Evolutionary conservation across 2,797 vertebrate genomes (phyloP).

Genomic region (Sus cebifrons): DNA sequence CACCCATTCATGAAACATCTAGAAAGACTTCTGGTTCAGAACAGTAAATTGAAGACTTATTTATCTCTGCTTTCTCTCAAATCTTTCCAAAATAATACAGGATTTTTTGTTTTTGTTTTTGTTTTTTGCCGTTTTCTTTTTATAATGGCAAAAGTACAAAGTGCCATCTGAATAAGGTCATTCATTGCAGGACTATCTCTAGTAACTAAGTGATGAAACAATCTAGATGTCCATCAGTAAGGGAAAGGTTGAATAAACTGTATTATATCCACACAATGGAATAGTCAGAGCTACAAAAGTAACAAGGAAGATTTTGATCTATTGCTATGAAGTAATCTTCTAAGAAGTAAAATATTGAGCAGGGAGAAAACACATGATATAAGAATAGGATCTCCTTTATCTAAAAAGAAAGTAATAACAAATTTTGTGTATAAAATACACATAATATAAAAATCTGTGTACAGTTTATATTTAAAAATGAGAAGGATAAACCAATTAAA

Average conservation of each 20-base stretch:
- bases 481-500: not conserved
- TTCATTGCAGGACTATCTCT: not conserved
- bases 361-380: not conserved
- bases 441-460: not conserved
- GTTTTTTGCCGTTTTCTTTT: not conserved
- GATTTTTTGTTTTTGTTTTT: too few relatives aligned
- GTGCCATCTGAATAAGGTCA: not conserved
- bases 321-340: not conserved
- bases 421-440: too few relatives aligned
- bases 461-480: not conserved
- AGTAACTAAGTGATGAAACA: not conserved
- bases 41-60: too few relatives aligned
- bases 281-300: not conserved
- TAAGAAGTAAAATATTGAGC: not conserved
- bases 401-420: not conserved
- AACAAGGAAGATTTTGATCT: not conserved
- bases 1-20: too few relatives aligned
- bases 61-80: too few relatives aligned
- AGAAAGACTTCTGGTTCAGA: too few relatives aligned
- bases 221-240: not conserved
- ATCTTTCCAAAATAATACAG: too few relatives aligned
- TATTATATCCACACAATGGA: not conserved
- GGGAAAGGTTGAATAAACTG: not conserved
- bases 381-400: not conserved
- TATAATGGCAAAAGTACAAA: constrained; percentile 4